Conservation (phyloP, 2,888 invertebrate genomes). For the Yponomeuta plumbellus region DNA sequence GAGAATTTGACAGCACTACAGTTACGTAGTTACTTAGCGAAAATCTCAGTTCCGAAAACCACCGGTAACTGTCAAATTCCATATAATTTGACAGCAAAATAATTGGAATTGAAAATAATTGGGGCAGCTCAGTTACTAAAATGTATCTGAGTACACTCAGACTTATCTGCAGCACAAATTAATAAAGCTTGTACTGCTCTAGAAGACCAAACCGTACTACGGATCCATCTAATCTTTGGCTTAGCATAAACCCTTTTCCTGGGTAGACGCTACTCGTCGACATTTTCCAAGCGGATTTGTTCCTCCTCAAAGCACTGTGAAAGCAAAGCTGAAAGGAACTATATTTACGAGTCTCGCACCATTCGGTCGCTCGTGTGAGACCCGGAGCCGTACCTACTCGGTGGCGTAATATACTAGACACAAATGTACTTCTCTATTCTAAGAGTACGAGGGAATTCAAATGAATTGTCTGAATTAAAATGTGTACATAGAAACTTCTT, state of each 20-base stretch:
- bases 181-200: neutral
- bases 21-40: no score
- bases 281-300: neutral
- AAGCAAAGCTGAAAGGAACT: neutral
- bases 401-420: neutral
- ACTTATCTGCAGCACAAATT: neutral
- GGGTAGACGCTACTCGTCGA: neutral
- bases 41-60: no score
- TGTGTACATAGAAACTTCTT: no score
- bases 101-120: no score
- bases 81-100: no score
- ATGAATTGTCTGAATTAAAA: no score
- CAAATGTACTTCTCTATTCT: no score
- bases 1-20: no score
- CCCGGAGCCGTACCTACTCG: neutral
- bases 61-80: no score
- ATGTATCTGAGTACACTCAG: neutral
- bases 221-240: neutral
- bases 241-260: neutral
- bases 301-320: neutral
- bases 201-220: neutral
- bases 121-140: no score
- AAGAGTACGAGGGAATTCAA: no score
- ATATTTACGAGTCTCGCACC: neutral
- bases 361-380: neutral